Percentiles rank a stretch among this genome's conserved stretches.
Evolutionary conservation across 1,140 invertebrate genomes (phyloP).

Genomic region (Copidosoma floridanum): DNA sequence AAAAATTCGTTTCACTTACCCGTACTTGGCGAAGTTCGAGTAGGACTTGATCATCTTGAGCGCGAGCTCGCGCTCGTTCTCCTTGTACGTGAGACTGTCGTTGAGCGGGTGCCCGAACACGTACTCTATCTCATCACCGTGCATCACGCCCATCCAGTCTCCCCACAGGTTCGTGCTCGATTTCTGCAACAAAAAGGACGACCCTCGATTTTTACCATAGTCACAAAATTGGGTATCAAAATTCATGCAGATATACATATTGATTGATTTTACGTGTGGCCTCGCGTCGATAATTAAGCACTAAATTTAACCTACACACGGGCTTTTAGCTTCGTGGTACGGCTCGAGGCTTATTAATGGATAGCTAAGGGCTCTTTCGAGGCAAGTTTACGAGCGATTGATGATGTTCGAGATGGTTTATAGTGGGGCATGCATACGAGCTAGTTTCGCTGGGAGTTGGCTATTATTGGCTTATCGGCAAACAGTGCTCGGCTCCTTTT

Average conservation of each 20-base stretch:
- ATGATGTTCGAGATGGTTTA: not conserved
- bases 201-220: too few species aligned
- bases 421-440: too few species aligned
- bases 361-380: too few species aligned
- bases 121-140: slow-evolving; percentile 95
- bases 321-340: too few species aligned
- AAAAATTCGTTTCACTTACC: slow-evolving; percentile 68
- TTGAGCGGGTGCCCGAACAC: slow-evolving; percentile 92
- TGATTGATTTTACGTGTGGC: too few species aligned
- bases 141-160: slow-evolving; percentile 96
- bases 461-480: slow-evolving; percentile 5
- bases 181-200: slow-evolving; percentile 79
- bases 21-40: slow-evolving; percentile 80
- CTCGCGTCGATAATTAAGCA: too few species aligned
- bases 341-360: not conserved
- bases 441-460: slow-evolving; percentile 5
- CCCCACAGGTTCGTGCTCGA: slow-evolving; percentile 89
- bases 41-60: slow-evolving; percentile 83
- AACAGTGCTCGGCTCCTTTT: too few species aligned
- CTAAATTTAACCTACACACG: too few species aligned
- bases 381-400: not conserved
- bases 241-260: too few species aligned
- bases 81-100: slow-evolving; percentile 76
- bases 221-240: too few species aligned
- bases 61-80: slow-evolving; percentile 79